Evolutionary conservation across 2,797 vertebrate species (phyloP).

Genomic region (Darevskia mixta): DNA sequence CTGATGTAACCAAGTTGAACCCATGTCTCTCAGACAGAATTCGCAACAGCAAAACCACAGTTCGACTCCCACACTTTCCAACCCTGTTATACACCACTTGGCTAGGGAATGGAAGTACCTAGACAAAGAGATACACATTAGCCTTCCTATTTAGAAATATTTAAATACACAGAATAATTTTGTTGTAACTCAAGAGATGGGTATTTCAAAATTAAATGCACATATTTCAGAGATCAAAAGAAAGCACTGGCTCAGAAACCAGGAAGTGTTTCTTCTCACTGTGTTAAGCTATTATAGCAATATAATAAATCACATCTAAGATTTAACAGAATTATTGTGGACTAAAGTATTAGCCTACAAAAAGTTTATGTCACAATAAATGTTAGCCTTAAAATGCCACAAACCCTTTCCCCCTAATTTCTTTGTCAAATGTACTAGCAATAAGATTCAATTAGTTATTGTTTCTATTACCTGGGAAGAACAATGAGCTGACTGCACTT

Average conservation of each 20-base stretch:
- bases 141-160: slow-evolving; percentile 38
- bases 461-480: neutral
- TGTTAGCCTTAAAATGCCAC: neutral
- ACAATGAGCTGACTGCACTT: neutral
- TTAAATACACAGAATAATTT: slow-evolving; percentile 19
- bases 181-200: neutral
- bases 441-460: neutral
- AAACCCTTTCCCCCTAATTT: too few species aligned
- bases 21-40: slow-evolving; percentile 93
- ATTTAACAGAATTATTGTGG: neutral
- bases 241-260: neutral
- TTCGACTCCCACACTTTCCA: slow-evolving; percentile 98
- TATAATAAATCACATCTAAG: neutral
- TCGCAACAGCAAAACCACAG: slow-evolving; percentile 93
- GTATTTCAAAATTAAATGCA: slow-evolving; percentile 3
- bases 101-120: slow-evolving; percentile 96
- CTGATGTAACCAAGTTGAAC: slow-evolving; percentile 96
- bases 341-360: neutral
- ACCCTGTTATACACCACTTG: slow-evolving; percentile 99
- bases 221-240: neutral
- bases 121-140: neutral
- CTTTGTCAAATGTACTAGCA: neutral
- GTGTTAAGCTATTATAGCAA: neutral
- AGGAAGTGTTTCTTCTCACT: neutral
- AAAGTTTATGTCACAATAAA: neutral